Evolutionary conservation across 37 sponge, comb jelly and placozoan species (phyloP).

Genomic region (Spongilla lacustris): DNA sequence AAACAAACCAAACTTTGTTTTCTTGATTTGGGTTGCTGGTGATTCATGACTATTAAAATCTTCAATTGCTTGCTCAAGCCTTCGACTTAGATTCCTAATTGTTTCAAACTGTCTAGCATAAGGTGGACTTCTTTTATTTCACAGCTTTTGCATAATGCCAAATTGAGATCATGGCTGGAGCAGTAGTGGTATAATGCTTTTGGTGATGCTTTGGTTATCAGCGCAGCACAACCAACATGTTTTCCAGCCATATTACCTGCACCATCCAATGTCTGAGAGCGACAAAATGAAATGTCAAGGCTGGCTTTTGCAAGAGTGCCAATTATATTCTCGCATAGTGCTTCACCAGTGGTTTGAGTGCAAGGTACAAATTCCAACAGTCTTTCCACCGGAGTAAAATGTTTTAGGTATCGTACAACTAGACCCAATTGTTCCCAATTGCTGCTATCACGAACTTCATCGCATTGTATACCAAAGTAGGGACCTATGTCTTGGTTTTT

Average conservation of each 20-base stretch:
- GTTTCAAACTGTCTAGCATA: slow-evolving; percentile 28
- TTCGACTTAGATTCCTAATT: slow-evolving; percentile 14
- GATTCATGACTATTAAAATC: neutral
- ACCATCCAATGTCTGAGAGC: slow-evolving; percentile 17
- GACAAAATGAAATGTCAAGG: neutral
- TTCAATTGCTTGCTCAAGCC: slow-evolving; percentile 1
- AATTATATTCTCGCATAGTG: slow-evolving; percentile 14
- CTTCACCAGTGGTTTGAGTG: slow-evolving; percentile 4
- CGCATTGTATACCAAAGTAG: slow-evolving; percentile 12
- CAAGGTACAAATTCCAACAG: slow-evolving; percentile 8
- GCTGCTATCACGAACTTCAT: slow-evolving; percentile 11
- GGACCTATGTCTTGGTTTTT: neutral
- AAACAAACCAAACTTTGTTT: slow-evolving; percentile 7
- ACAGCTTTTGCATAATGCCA: slow-evolving; percentile 21
- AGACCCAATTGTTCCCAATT: slow-evolving; percentile 23
- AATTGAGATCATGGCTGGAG: slow-evolving; percentile 42
- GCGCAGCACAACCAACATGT: slow-evolving; percentile 1
- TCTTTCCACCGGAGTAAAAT: neutral
- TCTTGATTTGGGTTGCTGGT: too few species aligned
- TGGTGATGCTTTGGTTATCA: neutral
- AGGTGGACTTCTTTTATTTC: slow-evolving; percentile 15
- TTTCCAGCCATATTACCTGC: slow-evolving; percentile 16
- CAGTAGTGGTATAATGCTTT: slow-evolving; percentile 32
- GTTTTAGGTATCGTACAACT: slow-evolving; percentile 13
- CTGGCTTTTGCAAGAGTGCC: neutral